Evolutionary conservation across 2,888 invertebrate genomes (phyloP), one percentile per base, ranked within the genome.

Genomic region (Limnephilus auricula): DNA sequence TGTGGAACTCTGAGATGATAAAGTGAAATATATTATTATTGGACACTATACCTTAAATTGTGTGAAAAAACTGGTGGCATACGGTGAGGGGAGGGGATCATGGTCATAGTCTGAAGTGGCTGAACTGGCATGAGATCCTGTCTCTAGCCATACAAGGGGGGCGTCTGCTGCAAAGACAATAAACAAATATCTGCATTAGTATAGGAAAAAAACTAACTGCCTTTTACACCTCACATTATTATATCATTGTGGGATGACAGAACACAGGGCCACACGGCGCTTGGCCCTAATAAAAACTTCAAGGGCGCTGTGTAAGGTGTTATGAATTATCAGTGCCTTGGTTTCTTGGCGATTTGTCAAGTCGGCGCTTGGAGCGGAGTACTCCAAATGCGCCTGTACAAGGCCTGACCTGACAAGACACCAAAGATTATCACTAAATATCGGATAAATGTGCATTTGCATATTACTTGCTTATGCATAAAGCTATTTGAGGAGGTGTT

Each of bases 61-160:
- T 25, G 97, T 98, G 96, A 97, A 97, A 94, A 98, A 98, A 92
- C 97, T 97, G n/a, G 98, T 98, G 87, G 97, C 97, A 96, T 97
- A 97, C 92, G 97, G 96, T 95, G 97, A 96, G 94, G 96, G 96
- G 93, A 96, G 96, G 2, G 92, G 91, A 34, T 92, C 91, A 4
- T 90, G 91, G 34, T 93, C 93, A 45, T 83, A 92, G 93, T 97
- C 97, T n/a, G n/a, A n/a, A 32, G 96, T 95, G 89, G 97, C 96
- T 89, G 97, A 97, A 94, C 97, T 97, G 50, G 97, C 97, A 94
- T 97, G 97, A 92, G 97, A 97, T 94, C 97, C 97, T 85, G 97
- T 97, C 94, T 97, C 97, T 93, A 97, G 95, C 96, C 97, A 97
- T 92, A 97, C 95, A 84, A 97, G 96, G 94, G 97, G 96, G 79